These are phyloP conservation scores for Lysandra coridon DNA, from an alignment of 2,888 invertebrate species.

Conservation along the genomic window DNA sequence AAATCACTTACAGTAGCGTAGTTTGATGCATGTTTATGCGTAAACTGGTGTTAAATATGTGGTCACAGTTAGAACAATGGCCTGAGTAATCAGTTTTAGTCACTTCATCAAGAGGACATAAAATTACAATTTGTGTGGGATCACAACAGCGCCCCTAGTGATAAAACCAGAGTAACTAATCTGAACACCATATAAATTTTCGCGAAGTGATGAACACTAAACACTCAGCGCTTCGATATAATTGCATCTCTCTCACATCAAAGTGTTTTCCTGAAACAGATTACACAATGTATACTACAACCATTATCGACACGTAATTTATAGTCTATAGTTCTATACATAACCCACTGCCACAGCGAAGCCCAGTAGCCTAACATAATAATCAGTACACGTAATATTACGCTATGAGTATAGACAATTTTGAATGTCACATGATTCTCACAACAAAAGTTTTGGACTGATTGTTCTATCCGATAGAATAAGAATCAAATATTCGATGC, in stretches of 20 bases:
- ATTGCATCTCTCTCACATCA: not conserved
- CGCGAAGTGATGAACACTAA: not conserved
- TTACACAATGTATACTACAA: slow-evolving; percentile 60
- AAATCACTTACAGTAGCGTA: not conserved
- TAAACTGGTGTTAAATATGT: too few species aligned
- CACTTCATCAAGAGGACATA: too few species aligned
- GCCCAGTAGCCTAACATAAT: slow-evolving; percentile 40
- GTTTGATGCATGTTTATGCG: not conserved
- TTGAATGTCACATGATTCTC: slow-evolving; percentile 4
- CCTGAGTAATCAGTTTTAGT: too few species aligned
- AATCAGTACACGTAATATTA: slow-evolving; percentile 28
- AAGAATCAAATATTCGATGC: not conserved
- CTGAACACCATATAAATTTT: not conserved
- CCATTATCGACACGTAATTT: slow-evolving; percentile 63
- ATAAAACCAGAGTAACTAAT: not conserved
- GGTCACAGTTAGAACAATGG: not conserved
- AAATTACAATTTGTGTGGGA: too few species aligned
- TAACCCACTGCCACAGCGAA: slow-evolving; percentile 65
- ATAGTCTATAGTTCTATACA: slow-evolving; percentile 63
- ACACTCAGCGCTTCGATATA: not conserved
- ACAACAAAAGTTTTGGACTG: not conserved
- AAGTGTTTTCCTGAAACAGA: slow-evolving; percentile 36
- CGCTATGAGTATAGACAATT: slow-evolving; percentile 21
- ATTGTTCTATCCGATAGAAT: not conserved
- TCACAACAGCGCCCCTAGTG: not conserved